Evolutionary conservation across 2,113 vertebrate species (phyloP), one percentile per base, ranked within the genome.

Genomic region (Empidonax traillii): DNA sequence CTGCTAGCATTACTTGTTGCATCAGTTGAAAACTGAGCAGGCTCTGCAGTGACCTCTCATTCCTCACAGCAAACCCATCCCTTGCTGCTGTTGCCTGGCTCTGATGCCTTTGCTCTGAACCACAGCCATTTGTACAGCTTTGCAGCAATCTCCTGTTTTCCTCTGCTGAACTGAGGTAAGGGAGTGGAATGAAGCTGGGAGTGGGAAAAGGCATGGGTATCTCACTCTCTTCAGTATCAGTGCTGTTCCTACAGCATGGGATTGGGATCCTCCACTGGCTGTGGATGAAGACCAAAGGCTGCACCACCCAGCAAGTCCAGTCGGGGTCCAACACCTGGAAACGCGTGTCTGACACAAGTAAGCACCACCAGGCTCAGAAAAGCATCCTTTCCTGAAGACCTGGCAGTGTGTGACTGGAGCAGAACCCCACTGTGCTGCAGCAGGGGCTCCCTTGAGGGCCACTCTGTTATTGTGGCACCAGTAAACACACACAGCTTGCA

Each of bases 1-100:
- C 12, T 53, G 41, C 63, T 1, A 3, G 28, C 35, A 25, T 65
- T 12, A 30, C n/a, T 58, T 2, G 4, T 81, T 61, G n/a, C 17
- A 44, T 16, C 27, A 27, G 37, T 10, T 58, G 56, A 43, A 79
- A 75, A 37, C 3, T 0, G 0, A 62, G 43, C 0, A 0, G 28
- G 31, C 49, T 22, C 49, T 46, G 49, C 58, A 53, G 47, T 23
- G 31, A 39, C 33, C 27, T 63, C 27, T 23, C 58, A 28, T 58
- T 87, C 51, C 37, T 31, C 28, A 2, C 4, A 11, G 62, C 3
- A 11, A 27, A 30, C 15, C 15, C 5, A 6, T 25, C 41, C 53
- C 61, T 89, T 0, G 0, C 49, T 62, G 61, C 37, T 31, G 76
- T 63, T 75, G 35, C 53, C 44, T 1, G 2, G 25, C 41, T 75